Base-by-base conservation (phyloP, 2,113 vertebrate species). In the Perca schrenkii region DNA sequence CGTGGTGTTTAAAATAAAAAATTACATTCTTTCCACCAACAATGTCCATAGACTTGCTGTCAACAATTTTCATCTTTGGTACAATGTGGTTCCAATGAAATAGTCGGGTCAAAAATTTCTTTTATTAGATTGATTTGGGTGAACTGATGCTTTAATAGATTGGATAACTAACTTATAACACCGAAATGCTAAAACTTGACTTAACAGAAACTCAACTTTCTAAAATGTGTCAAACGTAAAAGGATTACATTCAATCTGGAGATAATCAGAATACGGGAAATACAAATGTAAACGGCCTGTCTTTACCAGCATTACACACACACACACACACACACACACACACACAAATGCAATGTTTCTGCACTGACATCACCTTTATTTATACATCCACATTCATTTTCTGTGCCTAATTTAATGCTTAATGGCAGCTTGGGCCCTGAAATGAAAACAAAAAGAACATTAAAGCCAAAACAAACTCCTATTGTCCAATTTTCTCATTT, bases 381-480 rank as follows among this genome's bases (percentile, higher is more conserved):
- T 69, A 61, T 6, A 40, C 28, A n/a, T 63, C 3, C 31, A 31
- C 31, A 6, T 64, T 61, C 36, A 57, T n/a, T 69, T 16, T 28
- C n/a, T n/a, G 8, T 40, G 15, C 22, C 22, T 54, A 43, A 43
- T 43, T 40, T 43, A 43, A 43, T 11, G 10, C 40, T 63, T 21
- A 34, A 60, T 43, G 28, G 28, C 62, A 49, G 22, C 47, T 69
- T 8, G 1, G 28, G 15, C 28, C 36, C 40, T 43, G 72, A 77
- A 65, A 25, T 74, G 54, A 19, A 79, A 83, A 86, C 56, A 78
- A 47, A 72, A 79, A 25, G 8, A 49, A 15, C 7, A 22, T 49
- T 52, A 50, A 68, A 78, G 67, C 76, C 70, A 89, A 87, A 86
- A 77, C 77, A 76, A 81, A 82, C 64, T 21, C 21, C 22, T 60